A percentile compares a stretch with the other conserved stretches of the same genome.
Evolutionary conservation across 2,888 invertebrate species (phyloP).

Genomic region (Conops quadrifasciatus): DNA sequence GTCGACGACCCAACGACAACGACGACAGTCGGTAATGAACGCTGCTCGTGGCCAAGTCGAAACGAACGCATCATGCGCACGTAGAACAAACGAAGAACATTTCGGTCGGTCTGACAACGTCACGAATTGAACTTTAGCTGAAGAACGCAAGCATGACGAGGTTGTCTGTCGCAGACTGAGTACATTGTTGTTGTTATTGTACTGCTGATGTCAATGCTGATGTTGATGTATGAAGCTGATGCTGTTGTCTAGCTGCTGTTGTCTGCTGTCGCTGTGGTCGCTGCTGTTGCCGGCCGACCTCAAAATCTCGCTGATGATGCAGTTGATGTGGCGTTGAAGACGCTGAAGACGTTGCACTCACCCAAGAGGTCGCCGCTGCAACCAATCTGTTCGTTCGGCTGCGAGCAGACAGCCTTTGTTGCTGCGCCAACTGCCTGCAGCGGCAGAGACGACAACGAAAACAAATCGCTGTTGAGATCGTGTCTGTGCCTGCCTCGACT

Average conservation of each 20-base stretch:
- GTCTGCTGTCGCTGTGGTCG: background rate
- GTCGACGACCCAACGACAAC: background rate
- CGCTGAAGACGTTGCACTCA: background rate
- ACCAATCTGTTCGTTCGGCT: conserved; percentile 23
- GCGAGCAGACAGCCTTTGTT: conserved; percentile 2
- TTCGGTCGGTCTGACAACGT: conserved; percentile 54
- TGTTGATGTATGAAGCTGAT: conserved; percentile 10
- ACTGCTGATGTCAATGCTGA: background rate
- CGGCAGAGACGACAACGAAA: conserved; percentile 19
- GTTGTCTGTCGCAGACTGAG: conserved; percentile 2
- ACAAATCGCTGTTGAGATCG: conserved; percentile 24
- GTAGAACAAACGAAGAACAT: conserved; percentile 45
- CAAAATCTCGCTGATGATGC: background rate
- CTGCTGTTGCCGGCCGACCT: background rate
- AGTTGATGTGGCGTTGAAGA: conserved; percentile 17
- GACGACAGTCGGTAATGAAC: background rate
- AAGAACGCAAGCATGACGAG: conserved; percentile 21
- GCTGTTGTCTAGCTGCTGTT: conserved; percentile 5
- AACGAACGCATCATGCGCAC: conserved; percentile 10
- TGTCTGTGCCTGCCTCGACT: conserved; percentile 26
- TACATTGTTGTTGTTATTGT: no score
- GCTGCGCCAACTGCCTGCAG: conserved; percentile 17
- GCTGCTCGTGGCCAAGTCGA: background rate
- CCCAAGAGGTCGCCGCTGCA: conserved; percentile 11
- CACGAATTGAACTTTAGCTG: conserved; percentile 61